Evolutionary conservation across 2,888 invertebrate species (phyloP).

Genomic region (Cotesia congregata): DNA sequence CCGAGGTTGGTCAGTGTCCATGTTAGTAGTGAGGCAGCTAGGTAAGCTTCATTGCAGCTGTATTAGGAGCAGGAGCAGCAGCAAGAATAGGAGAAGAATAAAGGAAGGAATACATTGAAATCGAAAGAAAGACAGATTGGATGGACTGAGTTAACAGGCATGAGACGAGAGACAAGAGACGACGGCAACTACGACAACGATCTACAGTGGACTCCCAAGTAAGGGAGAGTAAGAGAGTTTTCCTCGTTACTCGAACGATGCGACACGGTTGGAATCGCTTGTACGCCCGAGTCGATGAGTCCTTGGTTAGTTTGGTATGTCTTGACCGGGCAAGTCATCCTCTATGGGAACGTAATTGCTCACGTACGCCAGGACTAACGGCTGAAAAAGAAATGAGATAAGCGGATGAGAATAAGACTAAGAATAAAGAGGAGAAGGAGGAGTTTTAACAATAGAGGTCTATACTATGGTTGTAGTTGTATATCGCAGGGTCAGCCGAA

Average conservation of each 20-base stretch:
- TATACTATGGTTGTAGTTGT: too few species aligned
- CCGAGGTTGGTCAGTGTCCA: conserved; percentile 29
- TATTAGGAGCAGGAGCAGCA: background rate
- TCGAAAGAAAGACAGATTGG: conserved; percentile 4
- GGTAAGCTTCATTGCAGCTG: background rate
- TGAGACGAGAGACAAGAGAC: background rate
- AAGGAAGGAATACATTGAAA: background rate
- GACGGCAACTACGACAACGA: background rate
- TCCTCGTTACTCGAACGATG: conserved; percentile 44
- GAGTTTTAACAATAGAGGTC: conserved; percentile 45
- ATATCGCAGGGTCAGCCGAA: conserved; percentile 62
- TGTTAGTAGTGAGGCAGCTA: background rate
- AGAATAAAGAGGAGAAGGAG: conserved; percentile 32
- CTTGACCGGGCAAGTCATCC: conserved; percentile 25
- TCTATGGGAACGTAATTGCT: conserved; percentile 59
- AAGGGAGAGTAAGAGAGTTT: conserved; percentile 20
- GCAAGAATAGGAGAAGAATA: too few species aligned
- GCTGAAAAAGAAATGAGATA: conserved; percentile 42
- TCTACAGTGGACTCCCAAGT: background rate
- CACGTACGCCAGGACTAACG: conserved; percentile 53
- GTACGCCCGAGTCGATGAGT: conserved; percentile 30
- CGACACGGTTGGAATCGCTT: conserved; percentile 46
- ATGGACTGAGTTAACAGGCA: background rate
- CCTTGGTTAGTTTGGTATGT: conserved; percentile 24
- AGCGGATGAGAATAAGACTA: conserved; percentile 47